Conservation (phyloP, 2,888 invertebrate genomes). For the Apamea epomidion region DNA sequence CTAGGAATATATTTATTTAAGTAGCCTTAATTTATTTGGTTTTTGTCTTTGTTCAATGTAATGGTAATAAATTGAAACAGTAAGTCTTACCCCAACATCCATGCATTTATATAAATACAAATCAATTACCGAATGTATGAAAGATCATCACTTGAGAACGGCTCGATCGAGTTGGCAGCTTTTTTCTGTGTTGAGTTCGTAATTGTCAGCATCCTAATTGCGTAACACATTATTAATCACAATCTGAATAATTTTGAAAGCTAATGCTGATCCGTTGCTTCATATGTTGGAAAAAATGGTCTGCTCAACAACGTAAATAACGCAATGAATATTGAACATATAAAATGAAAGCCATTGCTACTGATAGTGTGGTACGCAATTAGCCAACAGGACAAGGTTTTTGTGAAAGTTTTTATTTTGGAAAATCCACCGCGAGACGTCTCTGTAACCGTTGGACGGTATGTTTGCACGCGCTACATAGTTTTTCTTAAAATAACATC, state of each 20-base stretch:
- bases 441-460: not conserved
- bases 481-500: constrained; percentile 1
- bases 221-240: too few species aligned
- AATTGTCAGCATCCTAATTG: too few species aligned
- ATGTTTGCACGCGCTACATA: not conserved
- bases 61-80: not conserved
- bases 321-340: too few species aligned
- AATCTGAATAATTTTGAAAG: too few species aligned
- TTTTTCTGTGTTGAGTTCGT: not conserved
- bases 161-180: too few species aligned
- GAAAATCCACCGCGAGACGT: not conserved
- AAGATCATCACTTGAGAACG: not conserved
- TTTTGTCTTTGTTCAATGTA: not conserved
- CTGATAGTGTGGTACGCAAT: too few species aligned
- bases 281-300: too few species aligned
- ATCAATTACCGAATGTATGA: not conserved
- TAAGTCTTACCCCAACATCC: not conserved
- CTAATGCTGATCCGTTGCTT: too few species aligned
- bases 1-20: not conserved
- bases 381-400: not conserved
- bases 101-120: not conserved
- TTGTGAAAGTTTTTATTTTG: not conserved
- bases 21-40: too few species aligned
- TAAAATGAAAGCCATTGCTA: too few species aligned
- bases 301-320: too few species aligned